Evolutionary conservation across 1,140 invertebrate species (phyloP).

Genomic region (Drosophila azteca): DNA sequence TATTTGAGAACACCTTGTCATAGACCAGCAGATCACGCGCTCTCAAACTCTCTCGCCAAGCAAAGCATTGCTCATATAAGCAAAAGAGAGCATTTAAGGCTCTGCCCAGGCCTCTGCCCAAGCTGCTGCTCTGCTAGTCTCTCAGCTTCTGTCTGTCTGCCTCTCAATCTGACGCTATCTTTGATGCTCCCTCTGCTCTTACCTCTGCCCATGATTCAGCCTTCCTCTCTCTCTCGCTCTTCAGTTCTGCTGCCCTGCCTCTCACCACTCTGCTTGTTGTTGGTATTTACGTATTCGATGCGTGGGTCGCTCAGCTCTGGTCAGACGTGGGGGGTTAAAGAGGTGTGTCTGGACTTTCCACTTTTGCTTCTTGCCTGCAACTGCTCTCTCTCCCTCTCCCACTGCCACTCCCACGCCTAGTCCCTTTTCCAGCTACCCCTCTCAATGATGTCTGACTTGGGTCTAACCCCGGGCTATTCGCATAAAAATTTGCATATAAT

Average conservation of each 20-base stretch:
- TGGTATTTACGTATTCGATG: constrained; percentile 30
- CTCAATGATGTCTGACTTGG: constrained; percentile 32
- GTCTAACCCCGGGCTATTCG: constrained; percentile 58
- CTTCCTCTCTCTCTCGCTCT: constrained; percentile 10
- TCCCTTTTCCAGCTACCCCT: not conserved
- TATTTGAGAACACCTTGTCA: too few species aligned
- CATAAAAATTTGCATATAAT: constrained; percentile 83
- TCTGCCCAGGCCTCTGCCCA: too few species aligned
- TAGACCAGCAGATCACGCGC: too few species aligned
- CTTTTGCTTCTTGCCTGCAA: constrained; percentile 65
- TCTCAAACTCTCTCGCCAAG: too few species aligned
- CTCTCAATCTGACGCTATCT: too few species aligned
- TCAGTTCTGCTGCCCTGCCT: not conserved
- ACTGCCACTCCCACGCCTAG: not conserved
- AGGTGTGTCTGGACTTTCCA: constrained; percentile 79
- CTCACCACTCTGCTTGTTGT: not conserved
- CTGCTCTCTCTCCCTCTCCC: constrained; percentile 10
- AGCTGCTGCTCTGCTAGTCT: too few species aligned
- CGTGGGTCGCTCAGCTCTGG: constrained; percentile 11
- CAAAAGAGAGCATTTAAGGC: too few species aligned
- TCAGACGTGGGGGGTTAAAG: constrained; percentile 19
- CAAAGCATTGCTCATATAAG: too few species aligned
- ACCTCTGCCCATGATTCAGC: constrained; percentile 1
- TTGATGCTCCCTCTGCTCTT: not conserved
- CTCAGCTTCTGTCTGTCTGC: too few species aligned